Percentiles rank a stretch among this genome's conserved stretches.
Conservation (phyloP, 2,113 vertebrate genomes). For the Ornithorhynchus anatinus region DNA sequence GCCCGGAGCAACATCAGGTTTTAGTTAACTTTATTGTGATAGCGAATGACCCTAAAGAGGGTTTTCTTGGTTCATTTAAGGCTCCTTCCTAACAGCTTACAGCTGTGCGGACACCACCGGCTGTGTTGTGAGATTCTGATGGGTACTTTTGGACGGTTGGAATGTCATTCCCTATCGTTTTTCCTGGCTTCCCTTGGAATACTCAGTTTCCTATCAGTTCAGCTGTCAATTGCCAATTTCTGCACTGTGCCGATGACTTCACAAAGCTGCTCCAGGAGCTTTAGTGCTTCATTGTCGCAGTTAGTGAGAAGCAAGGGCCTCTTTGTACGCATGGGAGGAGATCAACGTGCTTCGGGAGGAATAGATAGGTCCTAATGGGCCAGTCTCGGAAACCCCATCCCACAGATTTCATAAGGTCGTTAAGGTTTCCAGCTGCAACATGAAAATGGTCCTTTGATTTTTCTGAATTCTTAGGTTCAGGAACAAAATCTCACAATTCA, state of each 20-base stretch:
- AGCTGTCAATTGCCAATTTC: conserved; percentile 1
- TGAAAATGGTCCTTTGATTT: conserved; percentile 4
- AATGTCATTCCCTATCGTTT: conserved; percentile 14
- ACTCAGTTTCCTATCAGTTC: not conserved
- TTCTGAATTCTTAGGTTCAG: not conserved
- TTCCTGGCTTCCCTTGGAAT: not conserved
- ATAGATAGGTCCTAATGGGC: not conserved
- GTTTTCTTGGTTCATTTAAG: conserved; percentile 13
- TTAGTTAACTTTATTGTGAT: conserved; percentile 42
- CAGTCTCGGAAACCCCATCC: not conserved
- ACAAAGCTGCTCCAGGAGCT: not conserved
- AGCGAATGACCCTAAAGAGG: conserved; percentile 36
- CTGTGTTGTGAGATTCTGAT: conserved; percentile 7
- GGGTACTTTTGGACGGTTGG: conserved; percentile 10
- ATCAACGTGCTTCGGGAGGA: not conserved
- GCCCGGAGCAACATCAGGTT: conserved; percentile 35
- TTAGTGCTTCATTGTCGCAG: not conserved
- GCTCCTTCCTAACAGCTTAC: conserved; percentile 43
- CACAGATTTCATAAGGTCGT: not conserved
- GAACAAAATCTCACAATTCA: conserved; percentile 6
- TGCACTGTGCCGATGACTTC: conserved; percentile 15
- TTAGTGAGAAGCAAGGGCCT: not conserved
- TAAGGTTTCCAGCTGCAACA: not conserved
- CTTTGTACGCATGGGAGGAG: not conserved
- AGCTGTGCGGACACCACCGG: conserved; percentile 43